These are phyloP conservation scores for Phrynosoma blainvillii DNA, from an alignment of 2,113 vertebrate genomes.

Conservation along the genomic window DNA sequence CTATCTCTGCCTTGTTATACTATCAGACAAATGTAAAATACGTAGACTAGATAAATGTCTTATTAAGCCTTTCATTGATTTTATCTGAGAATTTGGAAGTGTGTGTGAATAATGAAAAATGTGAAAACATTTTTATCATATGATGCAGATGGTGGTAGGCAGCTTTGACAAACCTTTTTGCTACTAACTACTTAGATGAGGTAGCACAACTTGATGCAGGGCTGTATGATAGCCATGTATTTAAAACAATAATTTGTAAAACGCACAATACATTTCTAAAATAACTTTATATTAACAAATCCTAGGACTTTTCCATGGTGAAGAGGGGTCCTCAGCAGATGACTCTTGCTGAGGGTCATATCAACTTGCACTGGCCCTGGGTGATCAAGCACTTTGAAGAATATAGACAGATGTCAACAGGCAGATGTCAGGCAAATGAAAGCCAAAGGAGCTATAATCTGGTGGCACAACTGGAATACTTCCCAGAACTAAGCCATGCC, in stretches of 20 bases:
- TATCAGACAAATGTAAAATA: conserved; percentile 75
- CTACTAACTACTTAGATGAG: conserved; percentile 34
- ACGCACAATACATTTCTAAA: rapidly evolving
- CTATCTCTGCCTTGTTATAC: conserved; percentile 76
- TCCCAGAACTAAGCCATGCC: too few relatives aligned
- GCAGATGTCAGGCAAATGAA: too few relatives aligned
- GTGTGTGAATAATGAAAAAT: conserved; percentile 70
- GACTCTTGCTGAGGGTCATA: too few relatives aligned
- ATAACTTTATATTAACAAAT: not conserved
- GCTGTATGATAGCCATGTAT: too few relatives aligned
- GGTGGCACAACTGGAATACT: too few relatives aligned
- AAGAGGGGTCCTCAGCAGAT: too few relatives aligned
- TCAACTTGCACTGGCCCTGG: too few relatives aligned
- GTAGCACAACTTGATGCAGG: not conserved
- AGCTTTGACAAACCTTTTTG: conserved; percentile 49
- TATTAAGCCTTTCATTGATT: conserved; percentile 75
- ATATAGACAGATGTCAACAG: too few relatives aligned
- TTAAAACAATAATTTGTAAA: not conserved
- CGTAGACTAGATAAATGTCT: conserved; percentile 79
- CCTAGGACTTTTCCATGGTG: not conserved
- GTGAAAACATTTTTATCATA: conserved; percentile 52
- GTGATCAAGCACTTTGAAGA: too few relatives aligned
- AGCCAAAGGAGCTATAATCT: too few relatives aligned
- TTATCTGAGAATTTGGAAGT: conserved; percentile 65
- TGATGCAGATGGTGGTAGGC: conserved; percentile 35